Evolutionary conservation across 1,140 invertebrate species (phyloP).

Genomic region (Trichonephila inaurata): DNA sequence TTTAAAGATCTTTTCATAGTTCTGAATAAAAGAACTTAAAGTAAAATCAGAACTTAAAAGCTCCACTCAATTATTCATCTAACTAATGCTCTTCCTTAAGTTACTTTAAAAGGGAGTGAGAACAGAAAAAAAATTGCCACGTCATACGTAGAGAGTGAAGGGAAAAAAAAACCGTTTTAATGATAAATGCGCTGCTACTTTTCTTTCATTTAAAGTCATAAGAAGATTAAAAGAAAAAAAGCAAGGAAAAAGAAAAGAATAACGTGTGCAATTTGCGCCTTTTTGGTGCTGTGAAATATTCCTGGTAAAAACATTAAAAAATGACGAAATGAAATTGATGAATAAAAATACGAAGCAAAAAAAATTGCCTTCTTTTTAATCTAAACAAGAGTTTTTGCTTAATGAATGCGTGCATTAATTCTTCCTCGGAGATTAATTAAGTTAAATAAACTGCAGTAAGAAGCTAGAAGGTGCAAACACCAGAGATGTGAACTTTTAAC

Average conservation of each 20-base stretch:
- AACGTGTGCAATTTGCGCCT: constrained; percentile 63
- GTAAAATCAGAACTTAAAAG: constrained; percentile 64
- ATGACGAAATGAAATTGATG: constrained; percentile 66
- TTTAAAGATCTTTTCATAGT: constrained; percentile 57
- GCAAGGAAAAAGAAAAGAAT: background rate
- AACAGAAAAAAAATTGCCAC: background rate
- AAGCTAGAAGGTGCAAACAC: constrained; percentile 20
- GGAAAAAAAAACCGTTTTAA: constrained; percentile 38
- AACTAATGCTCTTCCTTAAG: constrained; percentile 63
- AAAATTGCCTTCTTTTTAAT: constrained; percentile 3
- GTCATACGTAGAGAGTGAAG: background rate
- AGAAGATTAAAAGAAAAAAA: constrained; percentile 36
- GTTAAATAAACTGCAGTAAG: constrained; percentile 61
- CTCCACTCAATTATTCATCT: constrained; percentile 67
- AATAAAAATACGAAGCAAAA: constrained; percentile 58
- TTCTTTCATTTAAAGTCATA: constrained; percentile 51
- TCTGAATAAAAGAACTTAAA: constrained; percentile 50
- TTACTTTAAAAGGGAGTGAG: constrained; percentile 49
- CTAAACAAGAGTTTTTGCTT: constrained; percentile 55
- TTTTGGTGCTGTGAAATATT: constrained; percentile 55
- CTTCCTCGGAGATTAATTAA: constrained; percentile 69
- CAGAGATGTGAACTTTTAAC: background rate
- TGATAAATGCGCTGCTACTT: constrained; percentile 52
- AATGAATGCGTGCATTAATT: constrained; percentile 72
- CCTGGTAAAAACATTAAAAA: constrained; percentile 64